A percentile compares a stretch with the other conserved stretches of the same genome.
phyloP scores from a whole-genome alignment of 2,113 vertebrate species.

The Pycnonotus jocosus region DNA sequence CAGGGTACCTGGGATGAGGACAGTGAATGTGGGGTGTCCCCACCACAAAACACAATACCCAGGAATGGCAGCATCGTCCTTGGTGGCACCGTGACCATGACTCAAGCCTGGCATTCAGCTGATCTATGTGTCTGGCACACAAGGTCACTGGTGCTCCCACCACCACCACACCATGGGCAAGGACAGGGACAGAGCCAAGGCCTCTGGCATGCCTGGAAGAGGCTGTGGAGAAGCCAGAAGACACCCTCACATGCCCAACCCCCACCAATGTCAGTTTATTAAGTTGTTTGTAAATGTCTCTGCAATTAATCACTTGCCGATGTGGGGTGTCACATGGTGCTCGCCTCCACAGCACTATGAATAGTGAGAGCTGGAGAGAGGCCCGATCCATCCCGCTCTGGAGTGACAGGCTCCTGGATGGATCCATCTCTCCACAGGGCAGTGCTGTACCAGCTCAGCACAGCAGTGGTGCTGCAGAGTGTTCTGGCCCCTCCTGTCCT shows the following conservation, averaged over 20 bases:
- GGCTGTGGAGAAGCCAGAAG: background rate
- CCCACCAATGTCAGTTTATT: background rate
- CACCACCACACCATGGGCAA: background rate
- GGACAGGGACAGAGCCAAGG: background rate
- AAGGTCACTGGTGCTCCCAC: background rate
- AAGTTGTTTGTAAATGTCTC: slow-evolving; percentile 7
- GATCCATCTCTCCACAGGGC: background rate
- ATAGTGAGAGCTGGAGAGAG: background rate
- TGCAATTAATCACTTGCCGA: background rate
- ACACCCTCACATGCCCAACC: background rate
- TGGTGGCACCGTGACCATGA: background rate
- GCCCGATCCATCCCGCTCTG: background rate
- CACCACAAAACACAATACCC: background rate
- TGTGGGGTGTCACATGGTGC: background rate
- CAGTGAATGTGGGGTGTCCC: fast-evolving
- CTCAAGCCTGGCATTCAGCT: background rate
- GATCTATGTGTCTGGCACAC: background rate
- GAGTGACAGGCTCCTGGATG: background rate
- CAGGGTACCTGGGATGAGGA: fast-evolving
- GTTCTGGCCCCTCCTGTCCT: background rate
- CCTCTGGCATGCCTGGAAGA: fast-evolving
- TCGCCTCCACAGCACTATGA: background rate
- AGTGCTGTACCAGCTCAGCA: background rate
- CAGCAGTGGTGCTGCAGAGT: background rate
- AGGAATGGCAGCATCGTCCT: background rate